These are phyloP conservation scores for Grammomys dolichurus DNA, from an alignment of 2,113 vertebrate species.

Conservation along the genomic window DNA sequence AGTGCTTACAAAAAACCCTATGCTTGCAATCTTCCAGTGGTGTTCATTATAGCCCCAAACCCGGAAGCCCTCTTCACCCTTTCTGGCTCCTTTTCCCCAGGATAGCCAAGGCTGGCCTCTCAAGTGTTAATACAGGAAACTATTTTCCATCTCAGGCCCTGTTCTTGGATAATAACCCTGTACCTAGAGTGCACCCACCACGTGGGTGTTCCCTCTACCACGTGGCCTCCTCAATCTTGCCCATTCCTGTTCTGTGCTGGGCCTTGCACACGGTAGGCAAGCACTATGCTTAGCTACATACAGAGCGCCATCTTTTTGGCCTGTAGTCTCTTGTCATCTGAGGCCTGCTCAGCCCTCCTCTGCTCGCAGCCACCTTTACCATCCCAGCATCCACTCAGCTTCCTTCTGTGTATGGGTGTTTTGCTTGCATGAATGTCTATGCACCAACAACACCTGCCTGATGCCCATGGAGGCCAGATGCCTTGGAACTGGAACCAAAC, in stretches of 20 bases:
- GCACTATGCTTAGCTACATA: neutral
- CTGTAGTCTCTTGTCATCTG: neutral
- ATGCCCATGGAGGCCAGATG: neutral
- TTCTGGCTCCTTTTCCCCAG: neutral
- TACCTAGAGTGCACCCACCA: neutral
- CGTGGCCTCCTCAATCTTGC: neutral
- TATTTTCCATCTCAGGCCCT: neutral
- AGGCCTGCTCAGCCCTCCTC: neutral
- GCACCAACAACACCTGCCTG: neutral
- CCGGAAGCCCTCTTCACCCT: neutral
- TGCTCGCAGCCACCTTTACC: neutral
- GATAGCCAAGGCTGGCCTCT: neutral
- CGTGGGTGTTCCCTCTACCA: neutral
- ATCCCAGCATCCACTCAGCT: neutral
- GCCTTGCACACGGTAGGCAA: neutral
- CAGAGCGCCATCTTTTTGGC: neutral
- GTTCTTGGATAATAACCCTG: neutral
- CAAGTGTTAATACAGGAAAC: neutral
- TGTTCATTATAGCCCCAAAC: neutral
- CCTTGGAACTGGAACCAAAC: neutral
- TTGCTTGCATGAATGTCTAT: neutral
- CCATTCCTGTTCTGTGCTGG: neutral
- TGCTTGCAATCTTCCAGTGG: slow-evolving; percentile 27
- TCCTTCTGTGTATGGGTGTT: neutral
- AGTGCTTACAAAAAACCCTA: neutral